Base-by-base conservation (phyloP, 2,113 vertebrate species). In the Heterotis niloticus region DNA sequence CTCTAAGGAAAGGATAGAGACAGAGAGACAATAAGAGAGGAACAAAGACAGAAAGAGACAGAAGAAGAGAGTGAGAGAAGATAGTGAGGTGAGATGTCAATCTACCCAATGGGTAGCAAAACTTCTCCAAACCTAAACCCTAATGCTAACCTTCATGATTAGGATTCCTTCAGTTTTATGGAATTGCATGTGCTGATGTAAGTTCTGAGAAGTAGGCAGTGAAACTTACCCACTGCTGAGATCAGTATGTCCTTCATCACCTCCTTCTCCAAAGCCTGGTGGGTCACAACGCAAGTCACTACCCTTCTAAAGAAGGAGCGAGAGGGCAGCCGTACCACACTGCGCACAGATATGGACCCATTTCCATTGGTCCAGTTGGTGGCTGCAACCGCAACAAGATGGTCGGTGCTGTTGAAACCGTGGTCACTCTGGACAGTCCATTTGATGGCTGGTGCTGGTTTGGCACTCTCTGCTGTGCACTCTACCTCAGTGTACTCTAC, bases 241-340 rank as follows among this genome's bases (percentile, higher is more conserved):
- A 92, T 83, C 77, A 68, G 76, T 62, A 87, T 82, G 44, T 82
- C 81, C 78, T 82, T 87, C 67, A 72, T 52, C 64, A 85, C 86
- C 16, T 83, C 75, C 70, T 52, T 73, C 69, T 85, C 68, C 66
- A 88, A 78, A 57, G 82, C 85, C 0, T 18, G 75, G 44, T 90
- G 89, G 56, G 86, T 73, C 76, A 89, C 85, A 67, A n/a, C 76
- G 80, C 91, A 92, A 72, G 81, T 89, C 70, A 91, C 56, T 64
- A 77, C 87, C 83, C 88, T 89, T 81, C 90, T 89, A 0, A 80
- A 81, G 78, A 85, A 87, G 71, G 82, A 75, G 76, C 79, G 81
- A 10, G 89, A 78, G 70, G 83, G 73, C 64, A 92, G 66, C 23
- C n/a, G 67, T 64, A 85, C 84, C 1, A 70, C 80, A 56, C 86